Percentiles rank a stretch among this genome's conserved stretches.
Evolutionary conservation across 2,797 vertebrate genomes (phyloP).

Genomic region (Podarcis lilfordi): DNA sequence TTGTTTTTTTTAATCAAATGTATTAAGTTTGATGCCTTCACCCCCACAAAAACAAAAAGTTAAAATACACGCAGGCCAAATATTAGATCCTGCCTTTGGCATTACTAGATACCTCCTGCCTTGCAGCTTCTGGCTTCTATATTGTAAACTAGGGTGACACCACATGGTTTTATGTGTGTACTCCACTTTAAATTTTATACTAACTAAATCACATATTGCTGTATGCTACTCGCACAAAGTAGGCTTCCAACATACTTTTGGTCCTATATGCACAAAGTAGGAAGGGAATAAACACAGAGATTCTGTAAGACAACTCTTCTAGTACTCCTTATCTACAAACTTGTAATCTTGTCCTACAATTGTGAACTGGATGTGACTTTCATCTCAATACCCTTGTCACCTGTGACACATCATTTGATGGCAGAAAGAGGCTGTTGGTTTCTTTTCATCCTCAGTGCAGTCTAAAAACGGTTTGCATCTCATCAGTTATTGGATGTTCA

Average conservation of each 20-base stretch:
- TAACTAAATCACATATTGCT: background rate
- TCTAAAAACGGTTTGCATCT: background rate
- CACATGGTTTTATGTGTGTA: background rate
- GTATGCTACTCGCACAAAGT: background rate
- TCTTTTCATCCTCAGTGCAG: background rate
- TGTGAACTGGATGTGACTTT: background rate
- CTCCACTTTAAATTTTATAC: background rate
- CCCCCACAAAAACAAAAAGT: background rate
- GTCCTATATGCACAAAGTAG: background rate
- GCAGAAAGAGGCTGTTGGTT: background rate
- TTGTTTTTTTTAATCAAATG: background rate
- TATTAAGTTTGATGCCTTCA: background rate
- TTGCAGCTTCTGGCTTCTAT: background rate
- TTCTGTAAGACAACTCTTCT: background rate
- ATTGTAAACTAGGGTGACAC: constrained; percentile 6
- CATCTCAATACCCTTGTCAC: background rate
- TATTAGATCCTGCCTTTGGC: background rate
- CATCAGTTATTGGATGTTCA: background rate
- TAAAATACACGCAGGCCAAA: background rate
- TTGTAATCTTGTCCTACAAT: background rate
- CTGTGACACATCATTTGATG: background rate
- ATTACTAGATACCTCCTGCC: background rate
- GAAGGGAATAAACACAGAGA: background rate
- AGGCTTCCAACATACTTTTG: background rate
- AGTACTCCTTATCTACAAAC: background rate